These are phyloP conservation scores for Syrmaticus mikado DNA, from an alignment of 2,113 vertebrate genomes.

Conservation along the genomic window DNA sequence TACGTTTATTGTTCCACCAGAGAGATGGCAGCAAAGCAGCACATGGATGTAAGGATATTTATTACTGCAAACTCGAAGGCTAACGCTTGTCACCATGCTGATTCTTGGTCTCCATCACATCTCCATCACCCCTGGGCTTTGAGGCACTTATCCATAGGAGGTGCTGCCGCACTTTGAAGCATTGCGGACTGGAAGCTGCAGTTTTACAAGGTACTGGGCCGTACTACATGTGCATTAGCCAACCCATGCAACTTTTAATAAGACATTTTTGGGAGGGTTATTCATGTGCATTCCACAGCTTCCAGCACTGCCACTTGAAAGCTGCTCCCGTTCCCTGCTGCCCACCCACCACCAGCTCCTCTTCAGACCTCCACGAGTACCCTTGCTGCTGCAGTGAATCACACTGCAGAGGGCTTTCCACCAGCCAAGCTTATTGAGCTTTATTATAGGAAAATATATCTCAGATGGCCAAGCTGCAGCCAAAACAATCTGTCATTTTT, in stretches of 20 bases:
- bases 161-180: background rate
- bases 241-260: background rate
- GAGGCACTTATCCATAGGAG: fast-evolving
- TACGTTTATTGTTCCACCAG: slow-evolving; percentile 2
- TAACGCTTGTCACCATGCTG: fast-evolving
- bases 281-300: background rate
- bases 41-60: fast-evolving
- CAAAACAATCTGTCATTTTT: slow-evolving; percentile 80
- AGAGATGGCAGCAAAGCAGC: background rate
- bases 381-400: slow-evolving; percentile 54
- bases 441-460: slow-evolving; percentile 64
- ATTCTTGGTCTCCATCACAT: fast-evolving
- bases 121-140: background rate
- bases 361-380: slow-evolving; percentile 8
- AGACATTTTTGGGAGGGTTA: background rate
- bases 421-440: slow-evolving; percentile 71
- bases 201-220: background rate
- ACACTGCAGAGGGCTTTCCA: slow-evolving; percentile 54
- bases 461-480: slow-evolving; percentile 69
- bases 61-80: fast-evolving
- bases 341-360: background rate
- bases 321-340: background rate
- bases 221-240: background rate
- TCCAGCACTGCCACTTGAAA: background rate
- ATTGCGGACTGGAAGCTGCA: background rate